A percentile compares a stretch with the other conserved stretches of the same genome.
These are phyloP conservation scores for Catharus ustulatus DNA, from an alignment of 2,797 vertebrate species.

Conservation along the genomic window DNA sequence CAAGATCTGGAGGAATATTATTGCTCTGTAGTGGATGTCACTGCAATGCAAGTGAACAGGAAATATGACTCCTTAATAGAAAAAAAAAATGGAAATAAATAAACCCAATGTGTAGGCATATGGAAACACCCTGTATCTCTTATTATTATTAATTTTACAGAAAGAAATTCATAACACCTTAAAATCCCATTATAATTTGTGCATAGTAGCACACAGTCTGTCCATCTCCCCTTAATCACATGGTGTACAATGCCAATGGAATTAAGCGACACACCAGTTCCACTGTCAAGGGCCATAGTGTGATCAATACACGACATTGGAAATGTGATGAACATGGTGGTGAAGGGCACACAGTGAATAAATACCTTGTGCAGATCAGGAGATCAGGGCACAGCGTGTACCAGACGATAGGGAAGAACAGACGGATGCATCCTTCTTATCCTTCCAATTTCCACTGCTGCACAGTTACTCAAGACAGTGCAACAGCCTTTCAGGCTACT, in stretches of 20 bases:
- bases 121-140: neutral
- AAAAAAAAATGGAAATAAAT: neutral
- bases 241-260: neutral
- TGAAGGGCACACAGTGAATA: constrained; percentile 39
- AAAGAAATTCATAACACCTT: neutral
- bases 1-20: neutral
- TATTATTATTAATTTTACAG: neutral
- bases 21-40: neutral
- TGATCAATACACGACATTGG: neutral
- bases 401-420: constrained; percentile 17
- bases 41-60: neutral
- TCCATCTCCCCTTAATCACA: neutral
- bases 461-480: constrained; percentile 15
- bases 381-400: constrained; percentile 41
- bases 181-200: neutral
- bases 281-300: neutral
- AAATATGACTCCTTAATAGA: neutral
- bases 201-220: neutral
- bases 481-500: neutral
- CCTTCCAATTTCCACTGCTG: constrained; percentile 7
- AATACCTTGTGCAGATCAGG: constrained; percentile 42
- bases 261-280: constrained; percentile 3
- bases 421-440: constrained; percentile 27
- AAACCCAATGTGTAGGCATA: neutral
- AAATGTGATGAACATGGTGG: neutral